Evolutionary conservation across 2,797 vertebrate species (phyloP), one percentile per base, ranked within the genome.

Genomic region (Iguana delicatissima): DNA sequence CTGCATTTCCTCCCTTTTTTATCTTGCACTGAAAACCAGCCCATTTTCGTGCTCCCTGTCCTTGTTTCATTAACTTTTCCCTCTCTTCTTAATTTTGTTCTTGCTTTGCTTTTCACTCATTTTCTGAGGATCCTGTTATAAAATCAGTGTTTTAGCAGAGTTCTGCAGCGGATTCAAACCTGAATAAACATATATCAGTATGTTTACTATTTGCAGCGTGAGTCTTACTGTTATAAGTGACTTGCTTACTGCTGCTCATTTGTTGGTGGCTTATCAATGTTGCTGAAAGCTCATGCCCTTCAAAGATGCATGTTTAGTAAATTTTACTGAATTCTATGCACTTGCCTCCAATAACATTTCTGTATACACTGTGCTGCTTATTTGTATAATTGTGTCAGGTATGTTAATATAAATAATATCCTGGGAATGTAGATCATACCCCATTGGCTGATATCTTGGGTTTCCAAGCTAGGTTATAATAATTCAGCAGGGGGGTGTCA

Each of bases 51-150:
- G 4, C 64, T 88, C 90, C 24, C 24, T 52, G 74, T 84, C 62
- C 14, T 13, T 84, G 89, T 62, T 90, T 84, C 32, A 84, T 92
- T 81, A 72, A 1, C 73, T 86, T 26, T 87, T 16, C 73, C 73
- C 38, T 22, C 72, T 64, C 24, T 20, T 82, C 74, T 77, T 13
- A 59, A 59, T 74, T 94, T 90, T 94, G 24, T 10, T 8, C 29
- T 93, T 52, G 13, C n/a, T 50, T 90, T 62, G 69, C 89, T 79
- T 62, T 88, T 92, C 42, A 59, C 29, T 81, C 29, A 80, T 73
- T 50, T 77, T 42, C 50, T 57, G n/a, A 32, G 26, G 35, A 7
- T 8, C 57, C 16, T 52, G 9, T 59, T 50, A 9, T 83, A 46
- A 90, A 16, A 38, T n/a, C 42, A 38, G 35, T 55, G 14, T 62